phyloP scores from a whole-genome alignment of 2,888 invertebrate genomes.

The Orchesellides sinensis region DNA sequence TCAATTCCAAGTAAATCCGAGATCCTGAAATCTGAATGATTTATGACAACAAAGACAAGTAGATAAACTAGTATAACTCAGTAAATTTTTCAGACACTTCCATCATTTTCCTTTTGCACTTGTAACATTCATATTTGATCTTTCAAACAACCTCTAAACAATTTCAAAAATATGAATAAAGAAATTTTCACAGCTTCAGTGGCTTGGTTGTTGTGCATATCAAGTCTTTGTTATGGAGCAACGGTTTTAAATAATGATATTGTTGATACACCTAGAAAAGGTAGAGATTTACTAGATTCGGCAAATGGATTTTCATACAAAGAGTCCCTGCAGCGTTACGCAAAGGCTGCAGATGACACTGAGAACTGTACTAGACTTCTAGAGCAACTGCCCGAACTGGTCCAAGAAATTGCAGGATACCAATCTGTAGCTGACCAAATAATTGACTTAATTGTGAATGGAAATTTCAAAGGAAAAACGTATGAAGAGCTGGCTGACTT shows the following conservation, averaged over 20 bases:
- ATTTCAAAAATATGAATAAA: neutral
- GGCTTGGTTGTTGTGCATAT: neutral
- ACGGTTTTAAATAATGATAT: neutral
- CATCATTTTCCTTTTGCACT: no score
- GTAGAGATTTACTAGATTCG: conserved; percentile 8
- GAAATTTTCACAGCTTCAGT: neutral
- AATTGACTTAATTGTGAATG: conserved; percentile 79
- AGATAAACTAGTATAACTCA: no score
- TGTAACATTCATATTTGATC: no score
- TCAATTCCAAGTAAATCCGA: no score
- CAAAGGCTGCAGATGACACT: neutral
- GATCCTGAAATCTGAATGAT: no score
- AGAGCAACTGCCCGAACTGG: conserved; percentile 46
- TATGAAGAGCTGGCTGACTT: conserved; percentile 75
- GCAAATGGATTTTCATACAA: conserved; percentile 1
- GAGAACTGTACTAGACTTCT: conserved; percentile 23
- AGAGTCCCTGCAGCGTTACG: neutral
- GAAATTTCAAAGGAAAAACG: conserved; percentile 79
- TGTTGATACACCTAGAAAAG: neutral
- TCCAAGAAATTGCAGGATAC: conserved; percentile 82
- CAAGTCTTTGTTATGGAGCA: neutral
- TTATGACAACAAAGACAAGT: no score
- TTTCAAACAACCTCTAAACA: no score
- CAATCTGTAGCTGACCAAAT: conserved; percentile 79
- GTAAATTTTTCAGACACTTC: no score